A percentile compares a stretch with the other conserved stretches of the same genome.
Conservation (phyloP, 1,140 invertebrate species). For the Brachionus paranguensis region DNA sequence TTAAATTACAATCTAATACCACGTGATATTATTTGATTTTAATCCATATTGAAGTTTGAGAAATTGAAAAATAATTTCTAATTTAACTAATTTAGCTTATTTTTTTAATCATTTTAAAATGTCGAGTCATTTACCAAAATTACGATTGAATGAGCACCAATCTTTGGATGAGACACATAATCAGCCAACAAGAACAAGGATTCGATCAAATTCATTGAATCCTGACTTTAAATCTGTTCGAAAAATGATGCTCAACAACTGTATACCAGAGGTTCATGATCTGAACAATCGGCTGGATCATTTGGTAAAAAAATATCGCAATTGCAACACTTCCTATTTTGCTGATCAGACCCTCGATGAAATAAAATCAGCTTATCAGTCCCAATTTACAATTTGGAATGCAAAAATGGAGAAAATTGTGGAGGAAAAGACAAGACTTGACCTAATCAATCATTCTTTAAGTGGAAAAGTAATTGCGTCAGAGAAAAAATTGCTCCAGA, state of each 20-base stretch:
- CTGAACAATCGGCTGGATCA: background rate
- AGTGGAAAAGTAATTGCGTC: background rate
- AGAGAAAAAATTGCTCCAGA: background rate
- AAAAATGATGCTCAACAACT: background rate
- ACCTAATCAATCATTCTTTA: background rate
- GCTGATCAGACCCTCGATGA: background rate
- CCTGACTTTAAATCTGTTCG: background rate
- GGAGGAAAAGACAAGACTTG: background rate
- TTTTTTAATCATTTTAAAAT: background rate
- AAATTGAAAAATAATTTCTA: background rate
- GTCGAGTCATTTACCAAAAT: background rate
- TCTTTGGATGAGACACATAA: background rate
- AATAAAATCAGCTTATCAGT: background rate
- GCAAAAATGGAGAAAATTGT: background rate
- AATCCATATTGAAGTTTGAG: background rate
- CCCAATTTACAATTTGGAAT: background rate
- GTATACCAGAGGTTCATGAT: background rate
- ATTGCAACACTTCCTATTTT: background rate
- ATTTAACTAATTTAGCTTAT: background rate
- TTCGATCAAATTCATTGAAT: background rate
- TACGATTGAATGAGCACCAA: background rate
- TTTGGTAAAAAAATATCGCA: background rate
- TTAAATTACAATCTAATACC: background rate
- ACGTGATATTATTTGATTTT: background rate
- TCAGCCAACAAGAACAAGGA: background rate